phyloP scores from a whole-genome alignment of 2,888 invertebrate genomes.

The Melanophora roralis region DNA sequence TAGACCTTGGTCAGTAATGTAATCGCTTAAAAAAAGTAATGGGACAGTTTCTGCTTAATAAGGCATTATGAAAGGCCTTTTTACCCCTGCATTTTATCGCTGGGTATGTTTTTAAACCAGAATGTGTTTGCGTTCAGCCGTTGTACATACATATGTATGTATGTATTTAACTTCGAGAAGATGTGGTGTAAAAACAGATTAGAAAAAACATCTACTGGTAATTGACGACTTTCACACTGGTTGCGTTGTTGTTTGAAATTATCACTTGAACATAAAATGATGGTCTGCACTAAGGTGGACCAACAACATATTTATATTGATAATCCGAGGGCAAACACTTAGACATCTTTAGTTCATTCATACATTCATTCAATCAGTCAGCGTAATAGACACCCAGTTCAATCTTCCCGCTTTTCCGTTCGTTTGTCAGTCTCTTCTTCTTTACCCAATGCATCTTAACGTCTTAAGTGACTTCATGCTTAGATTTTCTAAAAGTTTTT shows the following conservation, averaged over 20 bases:
- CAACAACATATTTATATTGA: conserved; percentile 16
- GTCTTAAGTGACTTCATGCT: background rate
- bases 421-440: background rate
- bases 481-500: background rate
- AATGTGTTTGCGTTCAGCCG: no score
- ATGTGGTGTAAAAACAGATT: background rate
- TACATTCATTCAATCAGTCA: conserved; percentile 34
- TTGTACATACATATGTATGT: background rate
- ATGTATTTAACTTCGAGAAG: conserved; percentile 14
- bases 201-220: conserved; percentile 7
- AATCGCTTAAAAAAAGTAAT: no score
- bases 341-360: conserved; percentile 31
- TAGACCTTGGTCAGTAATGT: no score
- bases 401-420: background rate
- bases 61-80: no score
- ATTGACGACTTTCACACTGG: background rate
- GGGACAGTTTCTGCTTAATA: no score
- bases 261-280: conserved; percentile 3
- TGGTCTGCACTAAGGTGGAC: background rate
- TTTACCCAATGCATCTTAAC: background rate
- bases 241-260: conserved; percentile 23
- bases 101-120: no score
- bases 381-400: background rate
- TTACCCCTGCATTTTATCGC: no score
- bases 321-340: conserved; percentile 26